phyloP scores from a whole-genome alignment of 2,113 vertebrate species.

The Phylloscopus trochilus region DNA sequence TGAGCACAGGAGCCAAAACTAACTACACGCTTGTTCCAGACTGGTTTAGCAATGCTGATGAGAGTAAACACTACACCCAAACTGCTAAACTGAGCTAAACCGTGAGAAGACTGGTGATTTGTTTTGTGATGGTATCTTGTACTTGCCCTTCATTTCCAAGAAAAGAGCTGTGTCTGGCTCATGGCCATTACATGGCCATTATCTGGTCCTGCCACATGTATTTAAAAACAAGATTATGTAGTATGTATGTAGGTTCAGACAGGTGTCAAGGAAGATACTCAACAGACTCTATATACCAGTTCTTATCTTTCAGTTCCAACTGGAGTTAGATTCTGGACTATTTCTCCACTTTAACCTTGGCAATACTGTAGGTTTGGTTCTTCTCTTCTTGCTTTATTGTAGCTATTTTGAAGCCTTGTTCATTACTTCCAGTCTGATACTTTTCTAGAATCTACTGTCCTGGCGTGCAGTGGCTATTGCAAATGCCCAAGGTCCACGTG shows the following conservation, averaged over 20 bases:
- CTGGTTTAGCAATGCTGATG: not conserved
- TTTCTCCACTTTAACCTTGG: not conserved
- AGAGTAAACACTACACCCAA: not conserved
- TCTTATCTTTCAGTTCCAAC: not conserved
- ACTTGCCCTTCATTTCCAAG: not conserved
- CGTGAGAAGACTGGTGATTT: not conserved
- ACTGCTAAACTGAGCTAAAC: not conserved
- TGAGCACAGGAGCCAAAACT: not conserved
- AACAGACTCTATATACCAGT: not conserved
- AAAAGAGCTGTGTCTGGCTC: not conserved
- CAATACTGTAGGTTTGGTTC: not conserved
- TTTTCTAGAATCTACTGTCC: not conserved
- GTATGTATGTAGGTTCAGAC: not conserved
- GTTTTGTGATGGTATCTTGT: not conserved
- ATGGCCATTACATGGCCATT: not conserved
- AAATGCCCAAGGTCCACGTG: not conserved
- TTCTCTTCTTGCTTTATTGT: not conserved
- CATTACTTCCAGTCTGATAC: not conserved
- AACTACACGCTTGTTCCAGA: not conserved
- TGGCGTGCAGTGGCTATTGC: not conserved
- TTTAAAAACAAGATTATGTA: not conserved
- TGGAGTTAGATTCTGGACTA: not conserved
- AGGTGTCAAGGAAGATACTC: not conserved
- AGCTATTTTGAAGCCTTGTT: not conserved
- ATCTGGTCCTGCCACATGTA: not conserved